Conservation (phyloP, 2,113 vertebrate genomes). For the Plotosus lineatus region DNA sequence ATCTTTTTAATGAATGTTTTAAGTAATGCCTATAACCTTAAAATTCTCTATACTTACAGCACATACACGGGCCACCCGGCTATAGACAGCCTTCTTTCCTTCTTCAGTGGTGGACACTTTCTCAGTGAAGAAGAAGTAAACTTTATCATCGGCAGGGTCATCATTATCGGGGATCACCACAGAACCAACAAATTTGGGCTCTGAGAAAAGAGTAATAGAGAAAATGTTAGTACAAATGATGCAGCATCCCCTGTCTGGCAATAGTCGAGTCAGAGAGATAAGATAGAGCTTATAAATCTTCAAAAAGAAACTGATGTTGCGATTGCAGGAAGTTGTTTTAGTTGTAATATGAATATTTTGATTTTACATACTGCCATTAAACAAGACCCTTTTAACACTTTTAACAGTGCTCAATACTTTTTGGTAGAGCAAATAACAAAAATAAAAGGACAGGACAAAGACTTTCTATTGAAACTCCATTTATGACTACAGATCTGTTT, state of each 20-base stretch:
- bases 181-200: constrained; percentile 90
- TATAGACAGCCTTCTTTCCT: constrained; percentile 78
- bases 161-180: constrained; percentile 92
- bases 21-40: not conserved
- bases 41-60: constrained; percentile 73
- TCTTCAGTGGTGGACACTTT: constrained; percentile 82
- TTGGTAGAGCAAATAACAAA: too few relatives aligned
- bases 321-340: not conserved
- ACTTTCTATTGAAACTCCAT: too few relatives aligned
- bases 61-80: constrained; percentile 86
- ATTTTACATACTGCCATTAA: not conserved
- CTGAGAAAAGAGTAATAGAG: constrained; percentile 64
- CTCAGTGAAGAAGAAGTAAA: constrained; percentile 97
- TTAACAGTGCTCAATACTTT: too few relatives aligned
- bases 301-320: not conserved
- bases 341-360: not conserved
- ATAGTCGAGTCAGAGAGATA: not conserved
- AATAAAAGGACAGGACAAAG: too few relatives aligned
- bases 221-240: not conserved
- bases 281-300: not conserved
- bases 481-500: too few relatives aligned
- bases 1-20: not conserved
- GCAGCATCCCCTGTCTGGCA: not conserved
- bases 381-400: not conserved
- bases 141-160: constrained; percentile 90